Conservation (phyloP, 1,140 invertebrate genomes). For the Bacillus rossius region DNA sequence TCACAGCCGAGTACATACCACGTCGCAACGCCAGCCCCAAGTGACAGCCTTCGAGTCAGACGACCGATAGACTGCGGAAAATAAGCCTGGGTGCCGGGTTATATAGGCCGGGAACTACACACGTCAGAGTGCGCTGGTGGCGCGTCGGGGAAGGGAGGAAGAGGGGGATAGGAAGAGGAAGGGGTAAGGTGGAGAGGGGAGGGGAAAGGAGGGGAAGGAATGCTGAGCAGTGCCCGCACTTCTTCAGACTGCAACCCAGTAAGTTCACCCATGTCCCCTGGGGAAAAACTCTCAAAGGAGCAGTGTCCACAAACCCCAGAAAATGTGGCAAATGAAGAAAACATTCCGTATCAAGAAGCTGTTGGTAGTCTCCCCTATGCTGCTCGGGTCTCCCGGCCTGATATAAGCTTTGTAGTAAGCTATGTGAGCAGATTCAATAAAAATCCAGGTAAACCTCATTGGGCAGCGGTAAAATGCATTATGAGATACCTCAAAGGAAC, state of each 20-base stretch:
- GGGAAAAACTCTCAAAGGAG: slow-evolving; percentile 24
- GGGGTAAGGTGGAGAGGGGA: no score
- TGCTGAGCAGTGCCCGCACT: no score
- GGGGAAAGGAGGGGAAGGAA: no score
- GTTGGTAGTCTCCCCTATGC: slow-evolving; percentile 43
- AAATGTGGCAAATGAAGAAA: slow-evolving; percentile 1
- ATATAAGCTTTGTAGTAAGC: slow-evolving; percentile 31
- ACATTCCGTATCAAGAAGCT: slow-evolving; percentile 32
- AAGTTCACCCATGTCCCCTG: slow-evolving; percentile 19
- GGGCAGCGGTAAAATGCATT: slow-evolving; percentile 14
- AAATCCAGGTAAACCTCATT: slow-evolving; percentile 9
- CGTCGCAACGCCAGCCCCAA: no score
- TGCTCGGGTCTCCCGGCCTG: slow-evolving; percentile 39
- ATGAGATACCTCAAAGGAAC: slow-evolving; percentile 19
- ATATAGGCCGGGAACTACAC: no score
- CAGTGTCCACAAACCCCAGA: slow-evolving; percentile 13
- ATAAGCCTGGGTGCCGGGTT: no score
- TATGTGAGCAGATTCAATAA: slow-evolving; percentile 6
- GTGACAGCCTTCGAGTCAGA: no score
- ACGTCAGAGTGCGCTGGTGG: no score
- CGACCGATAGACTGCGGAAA: no score
- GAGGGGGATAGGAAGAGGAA: no score
- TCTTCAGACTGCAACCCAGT: slow-evolving; percentile 25
- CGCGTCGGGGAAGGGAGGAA: no score
- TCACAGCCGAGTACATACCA: no score